These are phyloP conservation scores for Dryocosmus kuriphilus DNA, from an alignment of 2,888 invertebrate species.

Conservation along the genomic window DNA sequence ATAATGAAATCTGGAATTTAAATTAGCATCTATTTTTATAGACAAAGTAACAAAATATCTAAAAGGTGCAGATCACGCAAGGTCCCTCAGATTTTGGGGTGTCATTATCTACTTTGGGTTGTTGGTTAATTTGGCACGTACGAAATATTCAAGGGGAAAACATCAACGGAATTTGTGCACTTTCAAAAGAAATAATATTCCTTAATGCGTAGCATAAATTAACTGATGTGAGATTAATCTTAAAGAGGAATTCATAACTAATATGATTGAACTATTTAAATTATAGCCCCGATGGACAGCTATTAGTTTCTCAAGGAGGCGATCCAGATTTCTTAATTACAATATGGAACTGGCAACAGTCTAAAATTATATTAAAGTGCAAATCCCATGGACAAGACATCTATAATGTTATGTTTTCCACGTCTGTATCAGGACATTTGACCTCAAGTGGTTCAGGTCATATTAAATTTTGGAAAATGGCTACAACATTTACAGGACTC, in stretches of 20 bases:
- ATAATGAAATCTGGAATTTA: too few relatives aligned
- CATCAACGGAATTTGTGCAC: too few relatives aligned
- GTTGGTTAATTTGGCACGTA: too few relatives aligned
- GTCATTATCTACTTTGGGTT: too few relatives aligned
- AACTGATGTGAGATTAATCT: too few relatives aligned
- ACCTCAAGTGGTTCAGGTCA: conserved; percentile 88
- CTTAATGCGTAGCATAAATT: too few relatives aligned
- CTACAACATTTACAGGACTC: conserved; percentile 92
- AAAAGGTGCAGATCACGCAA: too few relatives aligned
- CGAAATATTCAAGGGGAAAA: too few relatives aligned
- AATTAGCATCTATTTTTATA: too few relatives aligned
- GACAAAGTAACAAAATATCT: too few relatives aligned
- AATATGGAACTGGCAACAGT: conserved; percentile 92
- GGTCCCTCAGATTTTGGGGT: too few relatives aligned
- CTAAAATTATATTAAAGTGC: conserved; percentile 86
- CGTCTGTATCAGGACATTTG: conserved; percentile 87
- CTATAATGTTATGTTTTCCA: conserved; percentile 88
- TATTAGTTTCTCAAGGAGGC: conserved; percentile 90
- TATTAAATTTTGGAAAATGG: conserved; percentile 96
- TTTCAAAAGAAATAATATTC: too few relatives aligned
- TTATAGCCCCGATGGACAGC: conserved; percentile 87
- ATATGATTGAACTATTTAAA: not conserved
- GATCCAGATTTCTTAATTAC: conserved; percentile 93
- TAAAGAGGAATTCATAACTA: not conserved
- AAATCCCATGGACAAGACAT: conserved; percentile 92